A percentile compares a stretch with the other conserved stretches of the same genome.
Conservation (phyloP, 2,888 invertebrate species). For the Volucella zonaria region DNA sequence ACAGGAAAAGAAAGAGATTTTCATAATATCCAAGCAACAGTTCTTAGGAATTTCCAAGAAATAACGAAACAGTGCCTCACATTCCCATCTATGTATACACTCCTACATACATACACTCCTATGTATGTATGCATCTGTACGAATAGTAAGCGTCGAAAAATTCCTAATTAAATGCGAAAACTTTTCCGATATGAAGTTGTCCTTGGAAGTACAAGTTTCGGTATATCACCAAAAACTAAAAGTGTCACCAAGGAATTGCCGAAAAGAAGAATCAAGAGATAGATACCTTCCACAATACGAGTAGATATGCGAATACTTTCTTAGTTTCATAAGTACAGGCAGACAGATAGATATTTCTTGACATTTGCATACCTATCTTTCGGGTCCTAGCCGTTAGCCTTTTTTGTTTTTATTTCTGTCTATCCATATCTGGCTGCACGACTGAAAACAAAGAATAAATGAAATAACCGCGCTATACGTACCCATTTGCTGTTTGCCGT, state of each 20-base stretch:
- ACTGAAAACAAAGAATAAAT: constrained; percentile 43
- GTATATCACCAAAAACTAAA: constrained; percentile 54
- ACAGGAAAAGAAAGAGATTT: background rate
- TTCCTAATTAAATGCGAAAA: constrained; percentile 73
- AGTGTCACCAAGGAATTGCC: constrained; percentile 62
- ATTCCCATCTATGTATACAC: background rate
- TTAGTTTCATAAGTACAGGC: constrained; percentile 34
- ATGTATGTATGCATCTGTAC: background rate
- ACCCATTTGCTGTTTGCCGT: background rate
- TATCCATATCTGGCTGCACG: background rate
- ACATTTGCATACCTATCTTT: constrained; percentile 71
- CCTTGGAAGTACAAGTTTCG: background rate
- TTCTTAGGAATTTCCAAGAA: constrained; percentile 36
- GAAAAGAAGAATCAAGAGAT: constrained; percentile 30
- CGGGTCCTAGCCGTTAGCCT: constrained; percentile 48
- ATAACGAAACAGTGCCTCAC: constrained; percentile 14
- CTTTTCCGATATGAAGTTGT: constrained; percentile 67
- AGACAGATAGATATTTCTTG: constrained; percentile 34
- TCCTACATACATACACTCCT: constrained; percentile 26
- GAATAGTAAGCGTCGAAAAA: constrained; percentile 48
- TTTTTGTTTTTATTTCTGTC: background rate
- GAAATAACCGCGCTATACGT: background rate
- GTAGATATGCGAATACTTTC: constrained; percentile 29
- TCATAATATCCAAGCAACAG: constrained; percentile 42
- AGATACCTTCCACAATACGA: background rate